phyloP scores from a whole-genome alignment of 2,797 vertebrate species.

The Varecia variegata region DNA sequence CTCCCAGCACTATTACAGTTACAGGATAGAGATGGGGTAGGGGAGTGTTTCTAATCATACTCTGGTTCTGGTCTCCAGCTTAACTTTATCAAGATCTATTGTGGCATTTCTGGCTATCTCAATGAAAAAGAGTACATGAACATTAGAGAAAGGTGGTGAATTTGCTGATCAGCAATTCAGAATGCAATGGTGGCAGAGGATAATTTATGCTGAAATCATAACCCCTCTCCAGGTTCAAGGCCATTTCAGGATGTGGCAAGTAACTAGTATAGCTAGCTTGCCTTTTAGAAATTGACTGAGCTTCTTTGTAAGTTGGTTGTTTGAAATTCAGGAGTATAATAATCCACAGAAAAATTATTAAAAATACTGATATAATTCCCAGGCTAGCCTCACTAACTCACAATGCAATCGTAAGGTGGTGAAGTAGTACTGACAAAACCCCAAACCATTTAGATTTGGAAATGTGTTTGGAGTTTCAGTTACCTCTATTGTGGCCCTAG shows the following conservation, averaged over 20 bases:
- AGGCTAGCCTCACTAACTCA: not conserved
- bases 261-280: not conserved
- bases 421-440: not conserved
- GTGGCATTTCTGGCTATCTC: not conserved
- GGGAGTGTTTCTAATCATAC: not conserved
- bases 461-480: not conserved
- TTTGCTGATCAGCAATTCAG: conserved; percentile 12
- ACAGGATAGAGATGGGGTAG: not conserved
- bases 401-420: not conserved
- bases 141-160: not conserved
- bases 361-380: not conserved
- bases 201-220: not conserved
- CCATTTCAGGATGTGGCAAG: not conserved
- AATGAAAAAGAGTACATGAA: not conserved
- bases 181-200: not conserved
- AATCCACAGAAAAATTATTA: not conserved
- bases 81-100: not conserved
- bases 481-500: not conserved
- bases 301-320: not conserved
- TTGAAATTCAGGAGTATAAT: not conserved
- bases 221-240: not conserved
- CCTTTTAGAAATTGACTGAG: not conserved
- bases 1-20: not conserved
- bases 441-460: not conserved
- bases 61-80: not conserved